phyloP scores from a whole-genome alignment of 1,140 invertebrate species.

The Drosophila subpulchrella region DNA sequence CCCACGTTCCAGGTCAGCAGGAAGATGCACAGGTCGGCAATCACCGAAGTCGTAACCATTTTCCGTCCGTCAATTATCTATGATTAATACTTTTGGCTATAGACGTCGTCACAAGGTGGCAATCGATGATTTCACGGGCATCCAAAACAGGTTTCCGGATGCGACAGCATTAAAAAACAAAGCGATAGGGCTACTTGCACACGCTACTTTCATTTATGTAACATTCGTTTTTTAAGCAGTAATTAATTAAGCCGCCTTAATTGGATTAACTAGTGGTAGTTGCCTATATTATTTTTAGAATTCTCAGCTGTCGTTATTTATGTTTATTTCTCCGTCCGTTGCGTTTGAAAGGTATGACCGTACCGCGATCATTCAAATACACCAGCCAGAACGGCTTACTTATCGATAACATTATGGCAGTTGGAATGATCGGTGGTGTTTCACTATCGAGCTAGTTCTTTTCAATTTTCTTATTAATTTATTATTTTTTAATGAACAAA shows the following conservation, averaged over 20 bases:
- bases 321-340: conserved; percentile 21
- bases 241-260: conserved; percentile 15
- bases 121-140: conserved; percentile 41
- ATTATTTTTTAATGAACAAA: too few species aligned
- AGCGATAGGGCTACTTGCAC: neutral
- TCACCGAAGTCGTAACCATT: conserved; percentile 47
- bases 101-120: conserved; percentile 32
- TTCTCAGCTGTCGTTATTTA: conserved; percentile 26
- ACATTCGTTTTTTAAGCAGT: neutral
- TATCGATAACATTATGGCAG: neutral
- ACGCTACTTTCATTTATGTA: conserved; percentile 16
- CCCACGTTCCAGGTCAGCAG: conserved; percentile 94
- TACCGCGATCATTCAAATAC: neutral
- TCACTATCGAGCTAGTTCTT: too few species aligned
- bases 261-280: conserved; percentile 24
- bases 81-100: conserved; percentile 47
- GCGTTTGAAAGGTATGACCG: conserved; percentile 6
- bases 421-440: neutral
- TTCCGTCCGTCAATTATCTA: conserved; percentile 54
- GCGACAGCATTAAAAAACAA: conserved; percentile 12
- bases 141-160: conserved; percentile 36
- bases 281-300: conserved; percentile 40
- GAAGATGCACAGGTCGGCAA: conserved; percentile 87
- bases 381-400: neutral
- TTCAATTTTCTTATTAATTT: too few species aligned